A percentile compares a stretch with the other conserved stretches of the same genome.
Conservation (phyloP, 2,113 vertebrate species). For the Heterocephalus glaber region DNA sequence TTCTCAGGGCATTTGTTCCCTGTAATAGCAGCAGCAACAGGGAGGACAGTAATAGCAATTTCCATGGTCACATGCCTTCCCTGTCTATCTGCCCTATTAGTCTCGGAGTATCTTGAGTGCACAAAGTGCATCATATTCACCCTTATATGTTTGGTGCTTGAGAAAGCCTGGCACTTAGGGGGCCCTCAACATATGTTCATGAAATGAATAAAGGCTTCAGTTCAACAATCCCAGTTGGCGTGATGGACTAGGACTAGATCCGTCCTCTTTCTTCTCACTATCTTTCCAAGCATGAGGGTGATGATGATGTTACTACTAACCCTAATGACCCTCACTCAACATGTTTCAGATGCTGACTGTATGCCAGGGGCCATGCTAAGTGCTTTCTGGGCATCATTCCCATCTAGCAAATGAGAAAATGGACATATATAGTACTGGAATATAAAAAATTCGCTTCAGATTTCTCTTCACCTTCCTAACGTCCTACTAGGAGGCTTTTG, state of each 20-base stretch:
- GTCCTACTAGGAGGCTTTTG: neutral
- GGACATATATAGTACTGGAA: neutral
- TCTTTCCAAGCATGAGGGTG: neutral
- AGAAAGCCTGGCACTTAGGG: neutral
- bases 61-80: neutral
- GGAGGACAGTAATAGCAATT: neutral
- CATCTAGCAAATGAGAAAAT: neutral
- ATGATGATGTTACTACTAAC: neutral
- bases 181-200: neutral
- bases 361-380: neutral
- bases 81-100: neutral
- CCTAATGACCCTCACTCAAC: neutral
- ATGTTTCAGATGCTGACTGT: neutral
- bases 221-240: neutral
- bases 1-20: neutral
- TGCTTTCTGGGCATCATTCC: neutral
- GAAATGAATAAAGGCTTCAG: neutral
- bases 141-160: neutral
- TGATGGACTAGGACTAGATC: neutral
- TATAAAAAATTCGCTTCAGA: slow-evolving; percentile 39
- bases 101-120: neutral
- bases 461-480: slow-evolving; percentile 35
- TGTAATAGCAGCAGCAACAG: no score
- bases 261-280: neutral
- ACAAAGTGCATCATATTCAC: neutral